Conservation (phyloP, 2,113 vertebrate species). For the Furnarius figulus region DNA sequence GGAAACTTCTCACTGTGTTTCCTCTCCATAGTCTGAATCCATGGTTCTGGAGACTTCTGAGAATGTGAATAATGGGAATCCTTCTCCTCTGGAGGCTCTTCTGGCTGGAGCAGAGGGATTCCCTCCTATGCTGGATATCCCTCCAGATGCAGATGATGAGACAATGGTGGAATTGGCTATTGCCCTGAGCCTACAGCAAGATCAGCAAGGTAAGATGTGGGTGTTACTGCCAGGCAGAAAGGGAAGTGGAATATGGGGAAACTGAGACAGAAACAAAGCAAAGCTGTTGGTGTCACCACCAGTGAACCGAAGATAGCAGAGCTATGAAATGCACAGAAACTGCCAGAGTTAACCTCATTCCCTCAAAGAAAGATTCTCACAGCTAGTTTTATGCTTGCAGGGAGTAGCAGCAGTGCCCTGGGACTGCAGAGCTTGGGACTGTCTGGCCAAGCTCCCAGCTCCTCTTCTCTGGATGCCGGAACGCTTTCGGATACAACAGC, state of each 20-base stretch:
- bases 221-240: neutral
- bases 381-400: constrained; percentile 71
- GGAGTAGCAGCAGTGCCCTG: constrained; percentile 97
- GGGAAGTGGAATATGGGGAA: neutral
- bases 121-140: constrained; percentile 97
- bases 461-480: constrained; percentile 95
- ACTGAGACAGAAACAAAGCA: neutral
- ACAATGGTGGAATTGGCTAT: constrained; percentile 99
- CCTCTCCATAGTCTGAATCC: constrained; percentile 86
- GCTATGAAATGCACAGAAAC: neutral
- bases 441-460: constrained; percentile 97
- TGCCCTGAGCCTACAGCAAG: constrained; percentile 95
- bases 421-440: constrained; percentile 95
- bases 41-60: constrained; percentile 98
- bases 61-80: constrained; percentile 95
- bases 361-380: neutral
- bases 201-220: constrained; percentile 91
- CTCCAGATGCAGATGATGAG: constrained; percentile 97
- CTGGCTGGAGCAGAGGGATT: constrained; percentile 97
- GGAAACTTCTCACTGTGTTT: constrained; percentile 1
- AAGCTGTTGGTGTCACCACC: neutral
- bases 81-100: constrained; percentile 94
- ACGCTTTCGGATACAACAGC: constrained; percentile 98
- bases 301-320: neutral
- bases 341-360: neutral